Base-by-base conservation (phyloP, 2,888 invertebrate genomes). In the Maniola hyperantus region DNA sequence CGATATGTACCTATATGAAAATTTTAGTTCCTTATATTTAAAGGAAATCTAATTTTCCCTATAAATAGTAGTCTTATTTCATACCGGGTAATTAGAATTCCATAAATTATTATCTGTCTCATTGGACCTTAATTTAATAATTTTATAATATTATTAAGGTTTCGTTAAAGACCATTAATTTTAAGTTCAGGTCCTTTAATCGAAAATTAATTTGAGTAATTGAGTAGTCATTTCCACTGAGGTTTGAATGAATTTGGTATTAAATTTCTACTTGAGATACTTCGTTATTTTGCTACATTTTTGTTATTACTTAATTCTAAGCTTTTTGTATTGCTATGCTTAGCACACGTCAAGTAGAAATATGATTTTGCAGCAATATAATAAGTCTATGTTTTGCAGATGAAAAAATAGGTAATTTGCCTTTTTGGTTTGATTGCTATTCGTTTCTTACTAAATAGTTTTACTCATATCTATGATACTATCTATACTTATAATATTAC, bases 201-300 rank as follows among this genome's bases (percentile, higher is more conserved):
- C 57, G 68, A 68, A 68, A 65, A 68, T 65, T 58, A 65, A 68
- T 58, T 68, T 58, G 58, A 61, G 65, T 62, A 59, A 65, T 65
- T 65, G 62, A 62, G 53, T 46, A 68, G 65, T 68, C 65, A 51
- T 58, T 68, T 50, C 51, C 53, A 53, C 62, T 20, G 53, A 65
- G 61, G 33, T 65, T 57, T 61, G 51, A 46, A 57, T 58, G 36
- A 65, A 58, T 15, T 64, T 39, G 20, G 11, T 34, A 26, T 67
- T 44, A 13, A 13, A 20, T 46, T 51, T 51, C 15, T 58, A 15
- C 15, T 15, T 15, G 33, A 54, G 10, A 13, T 57, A 39, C 6
- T 10, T 42, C 10, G 57, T 57, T 20, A 42, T 13, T 57, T 20
- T 10, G 18, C 18, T 20, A 20, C 2, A 13, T 20, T 42, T 26